Evolutionary conservation across 2,113 vertebrate species (phyloP).

Genomic region (Vulpes lagopus): DNA sequence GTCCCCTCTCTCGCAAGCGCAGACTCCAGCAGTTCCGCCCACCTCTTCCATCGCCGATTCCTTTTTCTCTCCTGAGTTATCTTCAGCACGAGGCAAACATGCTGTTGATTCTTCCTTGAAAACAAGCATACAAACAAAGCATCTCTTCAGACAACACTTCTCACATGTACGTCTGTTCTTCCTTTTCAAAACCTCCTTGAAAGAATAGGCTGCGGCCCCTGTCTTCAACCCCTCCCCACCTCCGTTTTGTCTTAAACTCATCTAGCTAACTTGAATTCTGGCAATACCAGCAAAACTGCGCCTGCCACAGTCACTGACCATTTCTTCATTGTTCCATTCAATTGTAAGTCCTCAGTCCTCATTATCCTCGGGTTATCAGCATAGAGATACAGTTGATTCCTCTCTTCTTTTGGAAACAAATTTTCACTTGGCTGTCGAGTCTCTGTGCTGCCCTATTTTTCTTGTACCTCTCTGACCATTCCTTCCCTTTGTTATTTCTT

Average conservation of each 20-base stretch:
- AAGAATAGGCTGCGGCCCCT: neutral
- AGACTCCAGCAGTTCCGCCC: neutral
- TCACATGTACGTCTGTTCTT: neutral
- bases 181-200: neutral
- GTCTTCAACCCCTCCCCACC: neutral
- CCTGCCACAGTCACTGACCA: neutral
- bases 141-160: neutral
- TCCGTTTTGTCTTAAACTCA: neutral
- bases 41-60: neutral
- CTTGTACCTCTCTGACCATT: neutral
- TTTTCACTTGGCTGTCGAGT: neutral
- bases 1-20: too few species aligned
- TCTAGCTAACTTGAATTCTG: neutral
- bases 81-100: neutral
- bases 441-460: neutral
- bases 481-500: neutral
- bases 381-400: neutral
- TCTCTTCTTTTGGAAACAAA: neutral
- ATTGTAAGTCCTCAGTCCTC: neutral
- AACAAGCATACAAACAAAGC: neutral
- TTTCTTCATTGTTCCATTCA: neutral
- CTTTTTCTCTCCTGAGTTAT: neutral
- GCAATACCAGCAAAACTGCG: neutral
- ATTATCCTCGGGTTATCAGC: neutral
- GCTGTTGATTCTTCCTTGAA: neutral